phyloP scores from a whole-genome alignment of 2,113 vertebrate genomes.

The Rattus norvegicus region DNA sequence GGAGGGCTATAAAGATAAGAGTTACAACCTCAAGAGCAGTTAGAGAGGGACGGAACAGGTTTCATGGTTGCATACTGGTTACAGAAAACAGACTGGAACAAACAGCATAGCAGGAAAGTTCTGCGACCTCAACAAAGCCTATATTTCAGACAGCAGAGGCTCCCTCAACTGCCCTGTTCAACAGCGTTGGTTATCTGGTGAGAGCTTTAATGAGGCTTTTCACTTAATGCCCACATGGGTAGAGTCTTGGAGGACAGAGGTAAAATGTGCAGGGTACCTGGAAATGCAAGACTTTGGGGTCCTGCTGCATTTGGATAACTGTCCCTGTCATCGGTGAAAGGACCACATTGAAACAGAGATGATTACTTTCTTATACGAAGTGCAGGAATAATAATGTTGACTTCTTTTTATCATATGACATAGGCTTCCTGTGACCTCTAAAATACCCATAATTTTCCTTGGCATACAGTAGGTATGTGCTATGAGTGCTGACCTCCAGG shows the following conservation, averaged over 20 bases:
- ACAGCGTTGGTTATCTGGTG: fast-evolving
- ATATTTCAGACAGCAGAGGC: neutral
- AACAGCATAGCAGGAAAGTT: neutral
- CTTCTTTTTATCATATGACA: neutral
- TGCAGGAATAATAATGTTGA: neutral
- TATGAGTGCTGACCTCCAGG: neutral
- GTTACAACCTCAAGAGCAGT: constrained; percentile 49
- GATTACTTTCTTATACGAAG: neutral
- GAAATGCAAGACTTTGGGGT: neutral
- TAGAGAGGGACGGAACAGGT: neutral
- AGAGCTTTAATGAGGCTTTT: neutral
- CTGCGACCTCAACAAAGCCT: too few relatives aligned
- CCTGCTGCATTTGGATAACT: neutral
- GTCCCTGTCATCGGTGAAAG: neutral
- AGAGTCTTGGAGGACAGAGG: neutral
- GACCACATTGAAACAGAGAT: neutral
- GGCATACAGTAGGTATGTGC: too few relatives aligned
- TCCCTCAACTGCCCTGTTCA: fast-evolving
- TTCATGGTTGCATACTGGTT: neutral
- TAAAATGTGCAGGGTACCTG: neutral
- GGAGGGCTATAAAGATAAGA: constrained; percentile 72
- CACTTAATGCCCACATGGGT: neutral
- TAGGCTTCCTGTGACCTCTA: neutral
- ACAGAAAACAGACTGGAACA: neutral
- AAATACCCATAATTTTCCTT: neutral